Base-by-base conservation (phyloP, 2,888 invertebrate genomes). In the Yponomeuta cagnagella region DNA sequence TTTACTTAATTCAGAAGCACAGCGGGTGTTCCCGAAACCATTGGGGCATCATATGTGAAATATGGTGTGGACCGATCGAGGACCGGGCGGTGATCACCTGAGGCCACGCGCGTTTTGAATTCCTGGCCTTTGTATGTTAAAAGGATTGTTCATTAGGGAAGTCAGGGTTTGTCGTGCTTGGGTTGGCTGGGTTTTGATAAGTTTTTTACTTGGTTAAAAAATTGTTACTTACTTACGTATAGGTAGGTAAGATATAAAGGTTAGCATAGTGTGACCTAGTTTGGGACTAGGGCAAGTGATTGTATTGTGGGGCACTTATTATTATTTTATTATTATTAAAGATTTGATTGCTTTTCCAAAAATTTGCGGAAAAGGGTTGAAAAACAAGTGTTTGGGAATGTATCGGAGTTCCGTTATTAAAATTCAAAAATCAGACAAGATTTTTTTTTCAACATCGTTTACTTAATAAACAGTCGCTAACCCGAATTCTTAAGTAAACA, bases 1-100 rank as follows among this genome's bases (percentile, higher is more conserved):
- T 94, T 93, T 94, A 94, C 94, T 94, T 94, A 94, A 94, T 94
- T 94, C 94, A 94, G 94, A 93, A 94, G 94, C 94, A 93, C 94
- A 94, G 94, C 94, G 93, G 94, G 94, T 92, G 94, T 94, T 92
- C 92, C 90, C 90, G 79, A 58, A 88, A 91, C 88, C 86, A 87
- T 86, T 88, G 78, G 84, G 84, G 76, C 78, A 79, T 84, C 82
- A 80, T 80, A 83, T 85, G 90, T 92, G 90, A 92, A 92, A 91
- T 92, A 92, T 92, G 89, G 91, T 86, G 83, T 86, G 81, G 72
- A 78, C 75, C 75, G 75, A n/a, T 8, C 52, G 70, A 72, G 67
- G 74, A 77, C 77, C 78, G 78, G 82, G 79, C 81, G 79, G 78
- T 80, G 85, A 83, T 82, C 82, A 85, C 92, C 90, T 80, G 72